Conservation (phyloP, 1,140 invertebrate genomes). For the Heliconius melpomene region DNA sequence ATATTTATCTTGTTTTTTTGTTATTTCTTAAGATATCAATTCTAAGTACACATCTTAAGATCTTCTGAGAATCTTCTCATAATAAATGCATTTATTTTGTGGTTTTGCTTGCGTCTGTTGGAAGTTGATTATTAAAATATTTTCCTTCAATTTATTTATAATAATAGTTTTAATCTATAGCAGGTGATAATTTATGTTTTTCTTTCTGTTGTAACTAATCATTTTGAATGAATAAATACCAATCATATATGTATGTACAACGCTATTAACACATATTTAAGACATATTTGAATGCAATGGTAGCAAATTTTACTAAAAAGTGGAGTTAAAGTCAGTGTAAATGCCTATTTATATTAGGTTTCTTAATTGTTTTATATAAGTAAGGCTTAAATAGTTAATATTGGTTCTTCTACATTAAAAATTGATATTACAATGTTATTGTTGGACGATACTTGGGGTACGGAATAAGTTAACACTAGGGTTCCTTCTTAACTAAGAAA, state of each 20-base stretch:
- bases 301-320: too few species aligned
- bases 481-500: too few species aligned
- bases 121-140: not conserved
- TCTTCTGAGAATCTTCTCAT: not conserved
- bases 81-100: conserved; percentile 3
- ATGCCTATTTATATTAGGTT: too few species aligned
- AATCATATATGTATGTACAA: not conserved
- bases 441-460: too few species aligned
- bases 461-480: too few species aligned
- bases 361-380: too few species aligned
- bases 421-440: too few species aligned
- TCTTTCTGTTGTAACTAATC: not conserved
- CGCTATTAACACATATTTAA: too few species aligned
- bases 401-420: too few species aligned
- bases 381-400: too few species aligned
- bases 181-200: not conserved
- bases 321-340: too few species aligned
- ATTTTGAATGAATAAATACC: not conserved
- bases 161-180: conserved; percentile 1
- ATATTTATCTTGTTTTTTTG: not conserved
- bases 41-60: not conserved
- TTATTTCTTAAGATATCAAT: not conserved
- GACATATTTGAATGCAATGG: too few species aligned
- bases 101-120: conserved; percentile 6
- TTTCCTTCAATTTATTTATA: conserved; percentile 8